These are phyloP conservation scores for Nomada flava DNA, from an alignment of 2,888 invertebrate species.

Conservation along the genomic window DNA sequence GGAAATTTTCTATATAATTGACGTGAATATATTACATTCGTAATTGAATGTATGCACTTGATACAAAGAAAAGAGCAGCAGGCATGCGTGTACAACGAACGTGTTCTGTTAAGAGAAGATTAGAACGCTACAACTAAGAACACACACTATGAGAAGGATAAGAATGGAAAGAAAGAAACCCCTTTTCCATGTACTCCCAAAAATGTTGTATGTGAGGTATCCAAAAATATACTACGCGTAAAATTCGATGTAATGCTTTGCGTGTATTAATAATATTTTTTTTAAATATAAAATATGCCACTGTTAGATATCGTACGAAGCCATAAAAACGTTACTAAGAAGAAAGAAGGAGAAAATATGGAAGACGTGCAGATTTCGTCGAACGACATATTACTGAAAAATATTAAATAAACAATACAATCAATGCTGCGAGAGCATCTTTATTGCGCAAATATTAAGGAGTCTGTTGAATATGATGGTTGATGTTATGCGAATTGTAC, in stretches of 20 bases:
- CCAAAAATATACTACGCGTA: constrained; percentile 11
- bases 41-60: constrained; percentile 57
- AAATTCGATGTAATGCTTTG: background rate
- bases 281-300: constrained; percentile 19
- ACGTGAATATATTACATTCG: constrained; percentile 41
- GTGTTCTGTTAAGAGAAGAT: constrained; percentile 68
- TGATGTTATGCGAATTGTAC: no score
- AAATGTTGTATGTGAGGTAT: constrained; percentile 16
- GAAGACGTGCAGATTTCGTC: constrained; percentile 61
- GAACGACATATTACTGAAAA: background rate
- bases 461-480: no score
- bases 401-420: no score
- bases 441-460: no score
- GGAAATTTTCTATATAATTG: constrained; percentile 36
- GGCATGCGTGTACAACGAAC: constrained; percentile 77
- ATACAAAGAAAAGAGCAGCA: constrained; percentile 72
- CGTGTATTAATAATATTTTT: background rate
- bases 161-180: constrained; percentile 41
- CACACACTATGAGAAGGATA: constrained; percentile 68
- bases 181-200: constrained; percentile 6
- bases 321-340: constrained; percentile 53
- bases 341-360: constrained; percentile 45
- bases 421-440: no score
- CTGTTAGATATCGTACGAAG: constrained; percentile 33
- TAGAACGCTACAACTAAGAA: constrained; percentile 70